phyloP scores from a whole-genome alignment of 2,888 invertebrate genomes.

The Odiellus spinosus region DNA sequence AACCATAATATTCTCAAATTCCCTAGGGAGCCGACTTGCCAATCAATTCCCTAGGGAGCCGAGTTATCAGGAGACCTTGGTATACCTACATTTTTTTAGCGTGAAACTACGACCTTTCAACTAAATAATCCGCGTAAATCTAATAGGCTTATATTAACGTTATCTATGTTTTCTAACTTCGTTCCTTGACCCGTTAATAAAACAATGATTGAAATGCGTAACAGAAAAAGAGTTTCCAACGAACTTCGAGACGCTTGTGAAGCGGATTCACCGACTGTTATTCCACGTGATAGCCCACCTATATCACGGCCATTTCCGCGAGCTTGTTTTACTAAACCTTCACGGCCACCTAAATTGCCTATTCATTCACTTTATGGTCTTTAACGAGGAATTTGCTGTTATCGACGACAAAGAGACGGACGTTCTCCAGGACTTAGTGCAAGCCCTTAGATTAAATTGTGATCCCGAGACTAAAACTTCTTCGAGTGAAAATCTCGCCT shows the following conservation, averaged over 20 bases:
- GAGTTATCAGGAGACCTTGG: no score
- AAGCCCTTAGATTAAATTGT: conserved; percentile 43
- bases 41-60: no score
- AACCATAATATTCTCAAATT: no score
- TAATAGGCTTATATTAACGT: no score
- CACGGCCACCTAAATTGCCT: conserved; percentile 95
- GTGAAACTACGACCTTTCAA: no score
- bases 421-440: conserved; percentile 75
- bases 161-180: no score
- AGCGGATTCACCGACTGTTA: conserved; percentile 87
- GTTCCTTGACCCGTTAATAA: no score
- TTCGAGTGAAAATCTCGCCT: no score
- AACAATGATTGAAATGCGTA: background rate
- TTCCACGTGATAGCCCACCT: conserved; percentile 97
- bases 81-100: no score
- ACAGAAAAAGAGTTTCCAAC: conserved; percentile 83
- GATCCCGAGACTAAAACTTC: no score
- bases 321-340: conserved; percentile 78
- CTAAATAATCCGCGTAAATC: no score
- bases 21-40: no score
- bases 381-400: conserved; percentile 68
- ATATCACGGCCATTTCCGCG: conserved; percentile 93
- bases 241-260: conserved; percentile 82
- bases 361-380: conserved; percentile 84
- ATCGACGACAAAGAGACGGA: conserved; percentile 93